Base-by-base conservation (phyloP, 2,797 vertebrate genomes). In the Protonibea diacanthus region DNA sequence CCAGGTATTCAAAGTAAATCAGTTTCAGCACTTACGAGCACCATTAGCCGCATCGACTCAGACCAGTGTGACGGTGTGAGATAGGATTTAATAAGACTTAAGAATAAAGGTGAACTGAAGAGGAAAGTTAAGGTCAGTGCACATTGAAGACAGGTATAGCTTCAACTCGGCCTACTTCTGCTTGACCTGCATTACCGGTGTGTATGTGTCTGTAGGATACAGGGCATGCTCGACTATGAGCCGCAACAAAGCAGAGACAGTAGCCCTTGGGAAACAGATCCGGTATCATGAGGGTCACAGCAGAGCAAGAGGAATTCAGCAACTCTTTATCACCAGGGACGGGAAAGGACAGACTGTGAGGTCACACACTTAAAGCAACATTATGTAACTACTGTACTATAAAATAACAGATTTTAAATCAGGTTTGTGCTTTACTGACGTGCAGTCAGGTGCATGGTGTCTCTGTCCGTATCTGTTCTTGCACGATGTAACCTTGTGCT, bases 281-380 rank as follows among this genome's bases (percentile, higher is more conserved):
- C 57, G 55, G 74, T 47, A 56, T 76, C 74, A 70, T 5, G 33
- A 74, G 71, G 80, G 69, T 81, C 80, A 78, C 58, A 27, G 73
- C 42, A 48, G 76, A 76, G 29, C 63, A 51, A 68, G 25, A 78
- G 61, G 25, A 79, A 61, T 56, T 44, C 56, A 76, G 48, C 44
- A 64, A 12, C 79, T 80, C 63, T 88, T 71, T 61, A 81, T 86
- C 80, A 82, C 59, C 18, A 12, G 40, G 0, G 62, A 82, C 42
- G 38, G 80, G 76, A 70, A 80, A 86, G 80, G 81, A 82, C 69
- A 17, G 52, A 70, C 38, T 25, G 23, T 10, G 53, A 73, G 64
- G 70, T 29, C 33, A 15, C 20, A 40, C 25, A 0, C 59, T 33
- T 42, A 33, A 79, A 48, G 15, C 29, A 53, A 38, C 33, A 38